Evolutionary conservation across 2,113 vertebrate species (phyloP).

Genomic region (Dasyurus viverrinus): DNA sequence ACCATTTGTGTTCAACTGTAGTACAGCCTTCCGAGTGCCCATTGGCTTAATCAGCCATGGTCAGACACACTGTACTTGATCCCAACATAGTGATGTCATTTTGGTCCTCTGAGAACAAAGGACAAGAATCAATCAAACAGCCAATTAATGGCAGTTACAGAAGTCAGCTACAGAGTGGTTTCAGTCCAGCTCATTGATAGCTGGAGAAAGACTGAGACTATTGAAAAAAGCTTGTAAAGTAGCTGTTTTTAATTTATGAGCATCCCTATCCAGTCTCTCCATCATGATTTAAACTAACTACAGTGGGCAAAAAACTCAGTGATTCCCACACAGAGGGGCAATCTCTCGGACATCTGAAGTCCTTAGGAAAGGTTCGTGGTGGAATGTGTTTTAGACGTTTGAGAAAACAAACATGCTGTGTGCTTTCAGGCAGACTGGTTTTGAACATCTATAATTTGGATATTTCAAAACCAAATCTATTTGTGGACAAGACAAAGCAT

Average conservation of each 20-base stretch:
- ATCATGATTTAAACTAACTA: background rate
- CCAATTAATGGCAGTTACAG: background rate
- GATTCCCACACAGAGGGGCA: background rate
- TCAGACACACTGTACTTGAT: background rate
- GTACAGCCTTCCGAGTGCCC: background rate
- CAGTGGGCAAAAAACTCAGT: background rate
- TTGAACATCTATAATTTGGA: background rate
- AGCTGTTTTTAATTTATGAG: background rate
- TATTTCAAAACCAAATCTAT: slow-evolving; percentile 47
- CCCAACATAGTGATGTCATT: background rate
- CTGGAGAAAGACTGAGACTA: background rate
- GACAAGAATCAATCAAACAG: background rate
- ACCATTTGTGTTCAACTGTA: background rate
- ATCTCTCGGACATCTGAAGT: background rate
- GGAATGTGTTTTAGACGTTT: slow-evolving; percentile 24
- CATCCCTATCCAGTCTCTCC: background rate
- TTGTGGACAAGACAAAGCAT: slow-evolving; percentile 50
- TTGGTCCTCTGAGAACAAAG: background rate
- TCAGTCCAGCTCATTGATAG: background rate
- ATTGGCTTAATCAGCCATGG: background rate
- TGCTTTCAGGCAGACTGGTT: slow-evolving; percentile 4
- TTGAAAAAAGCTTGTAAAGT: background rate
- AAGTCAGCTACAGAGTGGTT: background rate
- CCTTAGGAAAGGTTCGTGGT: background rate
- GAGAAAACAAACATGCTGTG: background rate